A percentile compares a stretch with the other conserved stretches of the same genome.
phyloP scores from a whole-genome alignment of 2,797 vertebrate genomes.

The Balearica regulorum region DNA sequence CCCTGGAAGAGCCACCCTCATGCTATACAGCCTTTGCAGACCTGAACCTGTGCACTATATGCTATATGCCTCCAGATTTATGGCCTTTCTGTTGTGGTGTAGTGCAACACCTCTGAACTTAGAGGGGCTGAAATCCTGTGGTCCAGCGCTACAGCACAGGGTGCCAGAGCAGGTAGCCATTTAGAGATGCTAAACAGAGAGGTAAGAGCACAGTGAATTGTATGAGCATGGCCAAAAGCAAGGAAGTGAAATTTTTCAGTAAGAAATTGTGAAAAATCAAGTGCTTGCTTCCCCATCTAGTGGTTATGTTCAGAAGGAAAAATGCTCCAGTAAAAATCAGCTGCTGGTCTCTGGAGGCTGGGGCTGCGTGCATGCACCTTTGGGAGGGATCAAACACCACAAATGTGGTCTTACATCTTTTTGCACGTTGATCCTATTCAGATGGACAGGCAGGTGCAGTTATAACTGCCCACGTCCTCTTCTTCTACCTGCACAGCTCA shows the following conservation, averaged over 20 bases:
- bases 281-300: conserved; percentile 16
- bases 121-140: neutral
- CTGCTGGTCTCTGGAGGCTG: neutral
- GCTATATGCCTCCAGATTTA: neutral
- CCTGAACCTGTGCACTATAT: neutral
- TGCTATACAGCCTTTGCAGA: neutral
- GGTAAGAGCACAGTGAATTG: neutral
- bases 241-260: neutral
- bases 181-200: neutral
- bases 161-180: neutral
- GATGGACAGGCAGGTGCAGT: neutral
- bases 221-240: neutral
- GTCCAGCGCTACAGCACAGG: neutral
- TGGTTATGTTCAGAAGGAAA: neutral
- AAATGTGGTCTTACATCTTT: neutral
- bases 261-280: neutral
- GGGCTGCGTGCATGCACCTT: neutral
- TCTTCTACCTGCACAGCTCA: neutral
- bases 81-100: neutral
- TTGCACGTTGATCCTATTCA: neutral
- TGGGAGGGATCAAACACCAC: neutral
- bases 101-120: neutral
- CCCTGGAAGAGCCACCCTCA: neutral
- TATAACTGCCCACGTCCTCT: neutral
- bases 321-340: neutral